These are phyloP conservation scores for Nasonia longicornis DNA, from an alignment of 1,140 invertebrate species.

Conservation along the genomic window DNA sequence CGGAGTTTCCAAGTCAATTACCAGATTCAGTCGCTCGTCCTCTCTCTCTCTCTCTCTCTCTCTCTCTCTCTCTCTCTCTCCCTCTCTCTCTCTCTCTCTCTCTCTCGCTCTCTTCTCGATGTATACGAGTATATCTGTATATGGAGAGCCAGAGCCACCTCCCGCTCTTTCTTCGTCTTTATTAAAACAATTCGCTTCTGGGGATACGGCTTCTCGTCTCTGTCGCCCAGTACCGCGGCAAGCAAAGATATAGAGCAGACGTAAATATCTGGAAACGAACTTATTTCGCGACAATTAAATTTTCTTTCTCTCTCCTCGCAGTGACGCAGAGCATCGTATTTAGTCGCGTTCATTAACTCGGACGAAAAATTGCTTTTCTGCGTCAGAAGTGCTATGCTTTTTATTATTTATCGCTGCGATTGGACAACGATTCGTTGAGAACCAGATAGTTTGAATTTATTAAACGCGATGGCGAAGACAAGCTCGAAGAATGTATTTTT, in stretches of 20 bases:
- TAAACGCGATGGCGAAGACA: too few species aligned
- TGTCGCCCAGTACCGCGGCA: not conserved
- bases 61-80: too few species aligned
- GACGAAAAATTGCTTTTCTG: not conserved
- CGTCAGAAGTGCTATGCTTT: not conserved
- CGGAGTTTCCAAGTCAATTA: conserved; percentile 64
- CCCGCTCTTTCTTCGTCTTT: conserved; percentile 56
- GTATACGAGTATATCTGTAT: not conserved
- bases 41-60: not conserved
- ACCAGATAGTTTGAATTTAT: too few species aligned
- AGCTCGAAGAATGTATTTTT: not conserved
- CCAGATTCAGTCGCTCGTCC: conserved; percentile 60
- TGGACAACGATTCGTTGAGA: too few species aligned
- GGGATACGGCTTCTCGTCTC: conserved; percentile 44
- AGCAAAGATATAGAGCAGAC: not conserved
- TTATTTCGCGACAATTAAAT: conserved; percentile 32
- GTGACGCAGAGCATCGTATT: not conserved
- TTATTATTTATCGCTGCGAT: not conserved
- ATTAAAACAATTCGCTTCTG: conserved; percentile 63
- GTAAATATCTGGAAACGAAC: conserved; percentile 19
- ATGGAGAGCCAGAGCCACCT: not conserved
- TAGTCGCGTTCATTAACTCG: not conserved
- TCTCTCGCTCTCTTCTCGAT: not conserved
- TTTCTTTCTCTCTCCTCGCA: not conserved
- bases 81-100: not conserved